Evolutionary conservation across 2,888 invertebrate species (phyloP).

Genomic region (Rhagonycha fulva): DNA sequence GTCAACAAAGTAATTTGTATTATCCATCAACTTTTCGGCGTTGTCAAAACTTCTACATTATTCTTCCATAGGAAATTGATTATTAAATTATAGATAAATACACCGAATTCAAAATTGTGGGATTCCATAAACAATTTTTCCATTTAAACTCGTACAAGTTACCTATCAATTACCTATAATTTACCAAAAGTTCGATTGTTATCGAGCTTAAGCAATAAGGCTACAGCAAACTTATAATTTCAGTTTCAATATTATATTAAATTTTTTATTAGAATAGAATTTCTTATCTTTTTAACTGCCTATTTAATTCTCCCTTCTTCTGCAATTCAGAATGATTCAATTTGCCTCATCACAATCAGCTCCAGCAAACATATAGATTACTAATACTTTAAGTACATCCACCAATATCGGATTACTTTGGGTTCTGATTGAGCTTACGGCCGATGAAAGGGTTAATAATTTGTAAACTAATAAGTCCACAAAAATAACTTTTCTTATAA

Average conservation of each 20-base stretch:
- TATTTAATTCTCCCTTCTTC: not conserved
- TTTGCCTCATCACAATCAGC: conserved; percentile 41
- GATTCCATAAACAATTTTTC: not conserved
- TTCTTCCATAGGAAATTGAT: not conserved
- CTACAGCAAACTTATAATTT: not conserved
- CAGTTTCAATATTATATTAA: not conserved
- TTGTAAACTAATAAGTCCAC: not conserved
- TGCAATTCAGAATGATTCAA: conserved; percentile 22
- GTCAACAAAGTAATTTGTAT: conserved; percentile 10
- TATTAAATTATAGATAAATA: not conserved
- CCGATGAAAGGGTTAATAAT: not conserved
- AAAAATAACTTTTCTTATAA: not conserved
- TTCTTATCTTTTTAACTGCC: not conserved
- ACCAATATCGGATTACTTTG: conserved; percentile 27
- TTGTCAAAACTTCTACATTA: conserved; percentile 8
- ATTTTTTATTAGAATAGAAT: not conserved
- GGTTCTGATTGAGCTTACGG: not conserved
- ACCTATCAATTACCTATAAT: not conserved
- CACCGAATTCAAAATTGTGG: not conserved
- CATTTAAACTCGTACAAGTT: not conserved
- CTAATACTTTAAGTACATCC: conserved; percentile 37
- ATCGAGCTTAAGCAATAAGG: not conserved
- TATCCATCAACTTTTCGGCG: not conserved
- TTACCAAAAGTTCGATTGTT: not conserved
- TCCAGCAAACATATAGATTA: conserved; percentile 45